Conservation (phyloP, 2,797 vertebrate genomes). For the Megalops cyprinoides region DNA sequence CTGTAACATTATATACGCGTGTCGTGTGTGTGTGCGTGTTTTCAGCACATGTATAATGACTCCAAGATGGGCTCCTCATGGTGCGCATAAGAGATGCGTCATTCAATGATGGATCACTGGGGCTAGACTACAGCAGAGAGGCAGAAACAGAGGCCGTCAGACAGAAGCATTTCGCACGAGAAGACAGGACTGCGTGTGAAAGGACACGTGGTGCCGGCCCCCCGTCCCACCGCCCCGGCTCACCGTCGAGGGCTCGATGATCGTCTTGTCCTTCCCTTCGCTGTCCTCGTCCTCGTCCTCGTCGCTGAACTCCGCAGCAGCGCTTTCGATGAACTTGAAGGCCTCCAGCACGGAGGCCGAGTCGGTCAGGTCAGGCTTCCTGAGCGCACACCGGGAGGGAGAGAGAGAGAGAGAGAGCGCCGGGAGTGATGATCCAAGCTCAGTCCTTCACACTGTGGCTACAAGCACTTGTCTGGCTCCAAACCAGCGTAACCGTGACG, state of each 20-base stretch:
- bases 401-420: background rate
- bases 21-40: background rate
- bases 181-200: too few relatives aligned
- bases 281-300: conserved; percentile 97
- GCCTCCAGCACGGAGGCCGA: conserved; percentile 92
- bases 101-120: too few relatives aligned
- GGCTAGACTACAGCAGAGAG: too few relatives aligned
- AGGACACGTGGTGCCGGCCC: background rate
- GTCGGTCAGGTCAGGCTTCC: conserved; percentile 92
- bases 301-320: conserved; percentile 92
- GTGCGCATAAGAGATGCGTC: too few relatives aligned
- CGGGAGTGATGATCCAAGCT: conserved; percentile 33
- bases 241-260: conserved; percentile 91
- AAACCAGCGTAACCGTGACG: too few relatives aligned
- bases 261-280: conserved; percentile 87
- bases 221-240: too few relatives aligned
- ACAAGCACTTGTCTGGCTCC: too few relatives aligned
- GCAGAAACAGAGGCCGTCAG: too few relatives aligned
- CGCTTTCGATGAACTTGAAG: conserved; percentile 97
- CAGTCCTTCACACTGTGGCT: background rate
- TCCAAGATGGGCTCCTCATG: too few relatives aligned
- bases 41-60: background rate
- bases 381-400: conserved; percentile 52
- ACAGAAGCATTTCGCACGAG: too few relatives aligned
- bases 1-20: too few relatives aligned